phyloP scores from a whole-genome alignment of 2,113 vertebrate species.

The Sus scrofa region DNA sequence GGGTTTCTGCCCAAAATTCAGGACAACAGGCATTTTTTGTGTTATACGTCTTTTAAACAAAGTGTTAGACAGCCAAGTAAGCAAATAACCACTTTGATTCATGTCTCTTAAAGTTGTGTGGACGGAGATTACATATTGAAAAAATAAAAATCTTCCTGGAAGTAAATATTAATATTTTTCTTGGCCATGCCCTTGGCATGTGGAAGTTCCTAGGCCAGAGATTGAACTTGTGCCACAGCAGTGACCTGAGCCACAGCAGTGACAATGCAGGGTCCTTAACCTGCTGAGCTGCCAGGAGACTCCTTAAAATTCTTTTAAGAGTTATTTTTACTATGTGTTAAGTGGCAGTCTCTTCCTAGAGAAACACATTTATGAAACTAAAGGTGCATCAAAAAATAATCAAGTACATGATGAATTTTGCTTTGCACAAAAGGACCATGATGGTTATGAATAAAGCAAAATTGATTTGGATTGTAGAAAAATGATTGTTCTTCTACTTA shows the following conservation, averaged over 20 bases:
- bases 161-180: background rate
- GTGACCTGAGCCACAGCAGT: too few species aligned
- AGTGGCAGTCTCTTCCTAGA: background rate
- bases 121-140: background rate
- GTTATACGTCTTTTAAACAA: background rate
- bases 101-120: background rate
- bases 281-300: too few species aligned
- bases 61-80: background rate
- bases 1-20: background rate
- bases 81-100: background rate
- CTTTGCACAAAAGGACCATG: background rate
- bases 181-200: too few species aligned
- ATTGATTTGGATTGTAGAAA: background rate
- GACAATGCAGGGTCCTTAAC: too few species aligned
- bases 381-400: background rate
- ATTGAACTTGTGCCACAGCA: too few species aligned
- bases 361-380: constrained; percentile 1
- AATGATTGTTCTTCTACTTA: background rate
- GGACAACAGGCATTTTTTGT: background rate
- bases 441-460: background rate
- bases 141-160: background rate
- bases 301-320: background rate
- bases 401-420: constrained; percentile 8
- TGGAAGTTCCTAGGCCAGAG: too few species aligned
- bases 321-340: background rate